Evolutionary conservation across 2,113 vertebrate species (phyloP), one percentile per base, ranked within the genome.

Genomic region (Motacilla tschutschensis): DNA sequence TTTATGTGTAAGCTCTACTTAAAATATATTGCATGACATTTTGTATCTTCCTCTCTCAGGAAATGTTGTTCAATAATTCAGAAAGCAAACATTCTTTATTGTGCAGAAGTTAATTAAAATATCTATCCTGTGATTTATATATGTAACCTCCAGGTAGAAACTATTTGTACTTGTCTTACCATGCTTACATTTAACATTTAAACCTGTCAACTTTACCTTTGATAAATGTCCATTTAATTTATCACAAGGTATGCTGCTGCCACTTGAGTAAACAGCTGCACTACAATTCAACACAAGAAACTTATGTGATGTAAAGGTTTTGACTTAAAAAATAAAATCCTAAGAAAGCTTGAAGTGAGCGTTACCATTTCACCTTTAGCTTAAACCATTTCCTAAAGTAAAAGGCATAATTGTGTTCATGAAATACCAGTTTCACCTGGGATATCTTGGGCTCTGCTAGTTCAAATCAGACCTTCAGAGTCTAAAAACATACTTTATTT

Each of bases 161-260:
- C 71, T 86, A 70, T 95, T 94, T 92, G 86, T 93, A 88, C 64
- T 93, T 92, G 91, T 93, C 90, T 93, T 79, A 75, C 50, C 8
- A 0, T 79, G 88, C 51, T 89, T 91, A 70, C 5, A 2, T 70
- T 89, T 88, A 86, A 69, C 74, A 48, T 93, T 88, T 90, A 66
- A 78, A 73, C 24, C 59, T 94, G 80, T 62, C 91, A 82, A 24
- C 66, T 63, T 62, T 86, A 26, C 36, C 33, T 69, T 85, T 93
- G 83, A 81, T 86, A 84, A 89, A 93, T 79, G 55, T 31, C 59
- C 71, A 63, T 62, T 91, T 91, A 69, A 86, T 91, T 88, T 93
- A 70, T 92, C 85, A 79, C 59, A 51, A 65, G 71, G 31, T 81
- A 35, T 70, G 71, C 59, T 84, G 35, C 71, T 91, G 71, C 85